Evolutionary conservation across 2,797 vertebrate genomes (phyloP).

Genomic region (Martes flavigula): DNA sequence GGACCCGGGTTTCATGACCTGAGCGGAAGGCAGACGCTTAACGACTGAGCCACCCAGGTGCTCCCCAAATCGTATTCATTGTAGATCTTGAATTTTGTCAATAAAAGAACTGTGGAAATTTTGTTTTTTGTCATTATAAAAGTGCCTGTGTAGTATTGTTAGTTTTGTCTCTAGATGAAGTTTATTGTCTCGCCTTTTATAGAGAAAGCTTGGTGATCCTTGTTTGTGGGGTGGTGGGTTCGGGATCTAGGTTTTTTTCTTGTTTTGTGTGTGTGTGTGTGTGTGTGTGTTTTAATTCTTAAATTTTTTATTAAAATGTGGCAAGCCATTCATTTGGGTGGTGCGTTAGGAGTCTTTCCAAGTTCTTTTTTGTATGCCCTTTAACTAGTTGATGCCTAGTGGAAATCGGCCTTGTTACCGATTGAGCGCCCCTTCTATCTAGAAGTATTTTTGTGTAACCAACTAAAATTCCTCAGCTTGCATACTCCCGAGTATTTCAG

Average conservation of each 20-base stretch:
- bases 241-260: neutral
- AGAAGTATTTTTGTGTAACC: neutral
- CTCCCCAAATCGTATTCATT: neutral
- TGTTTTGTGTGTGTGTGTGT: too few relatives aligned
- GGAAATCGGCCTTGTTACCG: neutral
- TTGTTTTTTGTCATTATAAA: neutral
- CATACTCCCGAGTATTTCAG: neutral
- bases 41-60: too few relatives aligned
- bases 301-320: neutral
- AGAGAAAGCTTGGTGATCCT: neutral
- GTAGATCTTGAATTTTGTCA: constrained; percentile 38
- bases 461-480: neutral
- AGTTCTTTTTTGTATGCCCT: neutral
- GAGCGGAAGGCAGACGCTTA: too few relatives aligned
- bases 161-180: neutral
- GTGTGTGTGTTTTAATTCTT: neutral
- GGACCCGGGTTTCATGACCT: too few relatives aligned
- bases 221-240: neutral
- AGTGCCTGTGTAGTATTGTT: neutral
- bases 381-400: neutral
- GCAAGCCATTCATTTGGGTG: neutral
- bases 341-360: neutral
- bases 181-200: neutral
- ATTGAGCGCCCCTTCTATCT: neutral
- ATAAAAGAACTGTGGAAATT: constrained; percentile 30